Evolutionary conservation across 2,113 vertebrate species (phyloP).

Genomic region (Zapornia atra): DNA sequence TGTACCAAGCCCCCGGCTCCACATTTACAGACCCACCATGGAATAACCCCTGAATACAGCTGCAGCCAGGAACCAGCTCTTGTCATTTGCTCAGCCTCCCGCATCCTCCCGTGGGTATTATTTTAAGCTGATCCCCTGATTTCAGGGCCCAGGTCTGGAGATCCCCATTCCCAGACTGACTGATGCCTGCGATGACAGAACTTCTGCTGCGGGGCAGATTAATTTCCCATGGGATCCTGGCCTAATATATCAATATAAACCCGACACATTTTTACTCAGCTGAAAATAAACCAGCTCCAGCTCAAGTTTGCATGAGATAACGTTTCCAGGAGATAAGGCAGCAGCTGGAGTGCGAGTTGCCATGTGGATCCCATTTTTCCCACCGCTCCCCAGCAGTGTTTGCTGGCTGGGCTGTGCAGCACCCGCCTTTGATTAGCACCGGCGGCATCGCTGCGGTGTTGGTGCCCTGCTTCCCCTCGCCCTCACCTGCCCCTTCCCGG

Average conservation of each 20-base stretch:
- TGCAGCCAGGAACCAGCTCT: neutral
- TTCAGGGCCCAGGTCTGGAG: slow-evolving; percentile 21
- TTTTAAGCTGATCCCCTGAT: neutral
- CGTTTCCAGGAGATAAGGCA: neutral
- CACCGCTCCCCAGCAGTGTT: slow-evolving; percentile 20
- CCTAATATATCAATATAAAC: slow-evolving; percentile 47
- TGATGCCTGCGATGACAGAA: slow-evolving; percentile 35
- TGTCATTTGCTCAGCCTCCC: neutral
- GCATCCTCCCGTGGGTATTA: neutral
- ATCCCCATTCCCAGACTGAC: slow-evolving; percentile 57
- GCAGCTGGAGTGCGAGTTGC: neutral
- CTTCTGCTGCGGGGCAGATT: slow-evolving; percentile 48
- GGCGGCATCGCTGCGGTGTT: neutral
- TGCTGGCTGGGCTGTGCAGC: neutral
- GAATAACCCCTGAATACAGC: neutral
- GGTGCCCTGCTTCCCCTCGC: neutral
- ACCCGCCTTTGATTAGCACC: neutral
- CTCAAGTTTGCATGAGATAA: slow-evolving; percentile 26
- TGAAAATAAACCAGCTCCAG: slow-evolving; percentile 27
- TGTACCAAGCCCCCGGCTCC: accelerated
- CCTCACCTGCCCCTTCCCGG: neutral
- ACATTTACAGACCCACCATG: accelerated
- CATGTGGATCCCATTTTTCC: slow-evolving; percentile 24
- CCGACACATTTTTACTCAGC: slow-evolving; percentile 16
- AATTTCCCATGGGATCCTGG: slow-evolving; percentile 31